Base-by-base conservation (phyloP, 1,140 invertebrate species). In the Octopus bimaculoides region DNA sequence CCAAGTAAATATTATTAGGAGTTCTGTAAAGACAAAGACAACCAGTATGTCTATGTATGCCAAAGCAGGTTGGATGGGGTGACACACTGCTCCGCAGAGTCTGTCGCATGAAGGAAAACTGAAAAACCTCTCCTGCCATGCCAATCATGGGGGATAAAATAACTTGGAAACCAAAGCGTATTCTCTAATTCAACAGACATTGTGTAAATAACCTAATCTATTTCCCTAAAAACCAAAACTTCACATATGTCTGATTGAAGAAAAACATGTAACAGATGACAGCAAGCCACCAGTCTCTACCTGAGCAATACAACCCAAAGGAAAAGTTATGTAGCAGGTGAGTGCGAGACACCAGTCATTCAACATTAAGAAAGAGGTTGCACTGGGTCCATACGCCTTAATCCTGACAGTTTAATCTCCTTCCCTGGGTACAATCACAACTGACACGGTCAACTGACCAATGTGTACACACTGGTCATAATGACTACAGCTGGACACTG, bases 351-450 rank as follows among this genome's bases (percentile, higher is more conserved):
- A 6, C 26, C 66, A 6, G 74, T 76, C 71, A 83, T 55, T 78
- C 78, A 75, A 83, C 80, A 83, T 83, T 83, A 78, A 80, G 78
- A 83, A 83, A 83, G 82, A 81, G 82, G 82, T 83, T 75, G 14
- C 54, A 78, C 76, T 26, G 56, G 41, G 54, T 77, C 82, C 56
- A 71, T 78, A 83, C 61, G 41, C 56, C 66, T 71, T 66, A 80
- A 73, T 73, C 56, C 26, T 75, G 73, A 77, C 78, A 26, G 41
- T 76, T 83, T 41, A 14, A 73, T 83, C 69, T 81, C 52, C 80
- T 81, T 83, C 80, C 80, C 56, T 83, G 2, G 52, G 82, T 80
- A 83, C 82, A 53, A 78, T 80, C 82, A 69, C 26, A 76, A 79
- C 80, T 83, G 82, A 74, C 80, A 75, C 26, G 17, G 61, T 78